These are phyloP conservation scores for Gymnogyps californianus DNA, from an alignment of 2,113 vertebrate genomes.

Conservation along the genomic window DNA sequence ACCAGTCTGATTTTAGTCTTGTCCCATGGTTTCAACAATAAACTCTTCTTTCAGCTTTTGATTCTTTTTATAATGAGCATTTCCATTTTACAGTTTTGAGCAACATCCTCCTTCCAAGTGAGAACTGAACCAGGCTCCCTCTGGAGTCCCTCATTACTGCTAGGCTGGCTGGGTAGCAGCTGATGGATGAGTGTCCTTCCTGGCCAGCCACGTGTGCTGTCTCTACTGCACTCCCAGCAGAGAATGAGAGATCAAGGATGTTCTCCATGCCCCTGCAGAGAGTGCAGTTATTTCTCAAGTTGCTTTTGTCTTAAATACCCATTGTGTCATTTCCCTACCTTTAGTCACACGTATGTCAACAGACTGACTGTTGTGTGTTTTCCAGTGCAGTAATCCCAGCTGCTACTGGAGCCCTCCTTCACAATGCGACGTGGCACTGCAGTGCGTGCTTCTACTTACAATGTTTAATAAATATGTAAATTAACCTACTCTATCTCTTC, in stretches of 20 bases:
- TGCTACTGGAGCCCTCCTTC: background rate
- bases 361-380: background rate
- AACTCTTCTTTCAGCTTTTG: background rate
- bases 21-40: background rate
- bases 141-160: background rate
- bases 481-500: background rate
- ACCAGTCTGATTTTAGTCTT: background rate
- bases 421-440: background rate
- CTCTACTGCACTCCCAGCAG: background rate
- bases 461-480: constrained; percentile 4
- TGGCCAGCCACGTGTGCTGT: background rate
- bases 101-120: background rate
- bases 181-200: background rate
- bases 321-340: background rate
- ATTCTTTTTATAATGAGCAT: background rate
- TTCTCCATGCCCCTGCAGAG: background rate
- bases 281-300: background rate
- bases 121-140: background rate
- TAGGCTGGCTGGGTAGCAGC: background rate
- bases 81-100: background rate
- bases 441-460: background rate
- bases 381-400: background rate
- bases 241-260: background rate
- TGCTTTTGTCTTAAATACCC: background rate
- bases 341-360: background rate